Evolutionary conservation across 2,113 vertebrate genomes (phyloP).

Genomic region (Regulus satrapa): DNA sequence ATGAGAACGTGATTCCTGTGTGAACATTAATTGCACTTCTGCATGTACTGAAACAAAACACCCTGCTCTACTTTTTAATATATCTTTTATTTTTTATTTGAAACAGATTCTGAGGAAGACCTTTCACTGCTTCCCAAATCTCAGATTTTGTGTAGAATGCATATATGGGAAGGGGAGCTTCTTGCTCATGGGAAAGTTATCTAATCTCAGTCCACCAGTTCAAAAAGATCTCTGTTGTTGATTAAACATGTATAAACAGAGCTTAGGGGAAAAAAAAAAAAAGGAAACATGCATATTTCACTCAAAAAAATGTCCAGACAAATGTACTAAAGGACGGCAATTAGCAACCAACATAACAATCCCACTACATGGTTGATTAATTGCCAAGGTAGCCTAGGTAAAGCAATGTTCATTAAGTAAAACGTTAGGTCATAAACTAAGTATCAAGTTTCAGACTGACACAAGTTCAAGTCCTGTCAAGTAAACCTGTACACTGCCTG

Average conservation of each 20-base stretch:
- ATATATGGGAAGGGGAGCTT: not conserved
- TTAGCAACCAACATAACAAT: not conserved
- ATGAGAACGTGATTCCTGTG: not conserved
- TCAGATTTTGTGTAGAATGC: not conserved
- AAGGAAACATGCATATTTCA: conserved; percentile 3
- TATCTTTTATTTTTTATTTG: not conserved
- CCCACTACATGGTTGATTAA: not conserved
- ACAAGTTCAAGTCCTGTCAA: not conserved
- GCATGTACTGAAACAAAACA: not conserved
- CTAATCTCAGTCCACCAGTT: not conserved
- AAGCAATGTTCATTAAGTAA: not conserved
- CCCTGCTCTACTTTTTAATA: not conserved
- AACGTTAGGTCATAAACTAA: not conserved
- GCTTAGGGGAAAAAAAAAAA: not conserved
- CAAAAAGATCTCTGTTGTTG: conserved; percentile 45
- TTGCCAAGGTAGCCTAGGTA: not conserved
- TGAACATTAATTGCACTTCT: not conserved
- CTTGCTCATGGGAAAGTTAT: conserved; percentile 43
- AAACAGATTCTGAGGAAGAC: not conserved
- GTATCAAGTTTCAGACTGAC: not conserved
- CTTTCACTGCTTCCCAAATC: not conserved
- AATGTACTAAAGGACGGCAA: not conserved
- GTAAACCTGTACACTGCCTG: not conserved
- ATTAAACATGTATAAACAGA: conserved; percentile 60
- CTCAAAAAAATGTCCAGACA: conserved; percentile 4